Evolutionary conservation across 1,140 invertebrate species (phyloP).

Genomic region (Drosophila truncata): DNA sequence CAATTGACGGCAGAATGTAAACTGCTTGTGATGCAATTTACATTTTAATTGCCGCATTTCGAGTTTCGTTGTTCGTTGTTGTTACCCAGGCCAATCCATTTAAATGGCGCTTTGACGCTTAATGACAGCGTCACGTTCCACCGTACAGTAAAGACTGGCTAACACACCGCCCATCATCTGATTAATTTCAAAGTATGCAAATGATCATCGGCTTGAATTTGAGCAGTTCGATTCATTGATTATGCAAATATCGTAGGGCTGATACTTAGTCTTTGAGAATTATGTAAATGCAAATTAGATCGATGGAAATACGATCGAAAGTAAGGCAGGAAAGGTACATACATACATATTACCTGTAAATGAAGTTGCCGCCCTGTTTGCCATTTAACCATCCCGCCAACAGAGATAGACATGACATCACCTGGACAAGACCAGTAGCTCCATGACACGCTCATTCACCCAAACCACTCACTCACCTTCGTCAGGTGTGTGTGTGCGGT

Average conservation of each 20-base stretch:
- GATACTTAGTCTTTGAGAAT: slow-evolving; percentile 37
- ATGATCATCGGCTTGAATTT: background rate
- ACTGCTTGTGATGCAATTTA: slow-evolving; percentile 76
- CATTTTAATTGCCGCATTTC: slow-evolving; percentile 78
- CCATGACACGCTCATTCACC: slow-evolving; percentile 24
- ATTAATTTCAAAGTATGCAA: slow-evolving; percentile 20
- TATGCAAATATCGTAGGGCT: slow-evolving; percentile 26
- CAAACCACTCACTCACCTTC: slow-evolving; percentile 50
- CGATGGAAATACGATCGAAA: slow-evolving; percentile 16
- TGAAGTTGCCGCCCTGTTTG: slow-evolving; percentile 3
- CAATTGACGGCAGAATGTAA: slow-evolving; percentile 56
- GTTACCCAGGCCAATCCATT: slow-evolving; percentile 50
- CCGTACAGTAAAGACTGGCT: slow-evolving; percentile 37
- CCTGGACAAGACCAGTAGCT: slow-evolving; percentile 61
- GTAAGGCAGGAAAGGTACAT: slow-evolving; percentile 23
- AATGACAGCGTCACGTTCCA: slow-evolving; percentile 76
- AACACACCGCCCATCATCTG: slow-evolving; percentile 17
- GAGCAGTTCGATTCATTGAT: slow-evolving; percentile 25
- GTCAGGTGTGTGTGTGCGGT: slow-evolving; percentile 24
- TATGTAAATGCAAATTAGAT: slow-evolving; percentile 43
- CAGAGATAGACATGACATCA: slow-evolving; percentile 54
- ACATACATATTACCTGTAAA: slow-evolving; percentile 1
- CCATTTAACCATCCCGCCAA: slow-evolving; percentile 28
- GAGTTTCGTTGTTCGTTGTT: slow-evolving; percentile 54
- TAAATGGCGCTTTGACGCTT: slow-evolving; percentile 71